A percentile compares a stretch with the other conserved stretches of the same genome.
phyloP scores from a whole-genome alignment of 2,888 invertebrate species.

The Frankliniella intonsa region DNA sequence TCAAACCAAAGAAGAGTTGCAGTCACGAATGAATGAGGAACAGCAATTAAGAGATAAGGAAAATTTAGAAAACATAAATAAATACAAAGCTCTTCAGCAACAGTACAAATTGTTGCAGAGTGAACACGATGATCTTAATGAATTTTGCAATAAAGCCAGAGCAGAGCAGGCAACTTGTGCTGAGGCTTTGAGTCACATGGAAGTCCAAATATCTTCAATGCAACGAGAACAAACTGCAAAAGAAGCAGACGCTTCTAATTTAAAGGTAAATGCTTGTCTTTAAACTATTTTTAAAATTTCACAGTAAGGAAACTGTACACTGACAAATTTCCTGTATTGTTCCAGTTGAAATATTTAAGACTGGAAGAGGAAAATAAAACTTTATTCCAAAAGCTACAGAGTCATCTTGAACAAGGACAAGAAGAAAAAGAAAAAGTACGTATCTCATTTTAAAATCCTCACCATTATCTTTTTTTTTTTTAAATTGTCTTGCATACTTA shows the following conservation, averaged over 20 bases:
- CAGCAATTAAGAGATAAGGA: constrained; percentile 50
- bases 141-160: not conserved
- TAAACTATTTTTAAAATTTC: not conserved
- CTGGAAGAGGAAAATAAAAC: not conserved
- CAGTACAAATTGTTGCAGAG: constrained; percentile 51
- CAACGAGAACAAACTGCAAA: not conserved
- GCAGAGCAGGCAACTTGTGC: not conserved
- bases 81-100: constrained; percentile 54
- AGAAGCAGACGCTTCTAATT: not conserved
- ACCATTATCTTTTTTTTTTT: not conserved
- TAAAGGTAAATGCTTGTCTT: not conserved
- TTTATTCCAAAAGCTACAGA: not conserved
- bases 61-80: constrained; percentile 50
- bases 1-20: constrained; percentile 50
- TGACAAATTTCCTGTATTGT: not conserved
- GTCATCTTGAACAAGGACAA: not conserved
- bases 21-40: constrained; percentile 50
- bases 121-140: constrained; percentile 4
- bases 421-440: not conserved
- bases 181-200: not conserved
- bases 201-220: not conserved
- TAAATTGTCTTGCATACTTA: not conserved
- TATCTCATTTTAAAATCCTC: not conserved
- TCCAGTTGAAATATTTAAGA: not conserved
- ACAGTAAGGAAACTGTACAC: not conserved